Percentiles rank a stretch among this genome's conserved stretches.
Evolutionary conservation across 2,888 invertebrate species (phyloP).

Genomic region (Saturnia japonica): DNA sequence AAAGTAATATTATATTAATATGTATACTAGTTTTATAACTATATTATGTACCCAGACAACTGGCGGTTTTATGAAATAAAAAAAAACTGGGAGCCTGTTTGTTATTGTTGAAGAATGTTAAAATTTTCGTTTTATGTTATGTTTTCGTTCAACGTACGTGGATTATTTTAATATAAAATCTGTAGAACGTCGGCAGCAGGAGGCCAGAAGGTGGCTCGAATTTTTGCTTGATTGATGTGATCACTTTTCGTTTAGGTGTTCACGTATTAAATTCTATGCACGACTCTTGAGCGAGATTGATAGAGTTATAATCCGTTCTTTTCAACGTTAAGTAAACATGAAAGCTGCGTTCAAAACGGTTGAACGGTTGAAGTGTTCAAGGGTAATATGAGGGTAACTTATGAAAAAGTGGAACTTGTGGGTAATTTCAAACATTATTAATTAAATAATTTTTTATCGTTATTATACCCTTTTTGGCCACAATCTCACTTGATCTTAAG

Average conservation of each 20-base stretch:
- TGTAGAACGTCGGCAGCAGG: background rate
- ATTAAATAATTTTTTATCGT: no score
- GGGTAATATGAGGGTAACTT: background rate
- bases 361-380: background rate
- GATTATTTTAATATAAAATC: background rate
- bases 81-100: background rate
- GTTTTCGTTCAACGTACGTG: background rate
- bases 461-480: no score
- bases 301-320: slow-evolving; percentile 26
- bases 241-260: slow-evolving; percentile 44
- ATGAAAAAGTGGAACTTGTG: no score
- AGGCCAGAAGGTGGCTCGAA: background rate
- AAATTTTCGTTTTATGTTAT: background rate
- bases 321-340: slow-evolving; percentile 18
- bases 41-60: no score
- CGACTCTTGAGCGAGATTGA: slow-evolving; percentile 32
- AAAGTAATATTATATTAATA: no score
- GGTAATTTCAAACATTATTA: no score
- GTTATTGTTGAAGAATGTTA: background rate
- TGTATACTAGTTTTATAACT: no score
- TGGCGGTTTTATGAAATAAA: no score
- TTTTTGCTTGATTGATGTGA: slow-evolving; percentile 33
- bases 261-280: slow-evolving; percentile 41
- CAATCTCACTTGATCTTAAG: no score
- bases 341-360: background rate